Evolutionary conservation across 2,888 invertebrate species (phyloP), one percentile per base, ranked within the genome.

Genomic region (Noctua fimbriata): DNA sequence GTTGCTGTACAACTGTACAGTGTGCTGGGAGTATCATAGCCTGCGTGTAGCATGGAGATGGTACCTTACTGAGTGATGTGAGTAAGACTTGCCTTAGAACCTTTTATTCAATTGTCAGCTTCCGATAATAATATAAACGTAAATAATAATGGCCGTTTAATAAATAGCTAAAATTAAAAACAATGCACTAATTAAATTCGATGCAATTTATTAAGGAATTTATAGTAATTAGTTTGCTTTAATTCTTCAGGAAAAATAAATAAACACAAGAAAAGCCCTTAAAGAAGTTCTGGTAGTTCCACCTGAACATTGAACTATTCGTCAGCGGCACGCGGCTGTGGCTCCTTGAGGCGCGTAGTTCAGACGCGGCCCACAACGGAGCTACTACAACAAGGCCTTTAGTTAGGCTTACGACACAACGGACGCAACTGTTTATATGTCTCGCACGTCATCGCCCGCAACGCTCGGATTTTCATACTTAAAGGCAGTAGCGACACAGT

Each of bases 331-430:
- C 49, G 32, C 18, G 60, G 28, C 28, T 28, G 60, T 18, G 63
- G 52, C 52, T 70, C 36, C 9, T 70, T 5, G 32, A 32, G 49
- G 32, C 24, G 24, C 70, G 32, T 4, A 16, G 14, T 32, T 32
- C 21, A 49, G 49, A 32, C 69, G 58, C 58, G 58, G 24, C 9
- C n/a, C 7, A 24, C 69, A 7, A 32, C 32, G 32, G 49, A 70
- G 32, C 24, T 32, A 14, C 32, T 32, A 14, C 12, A n/a, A 36
- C 24, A 24, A 70, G 16, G 60, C 60, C 72, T 73, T 73, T 65
- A 76, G 70, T 71, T 47, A 65, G 75, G 32, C 18, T 47, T 49
- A 74, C 18, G 32, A 67, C 47, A 49, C 58, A n/a, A 36, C n/a
- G 4, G 55, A 21, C 47, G 66, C 66, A 47, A 71, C 36, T 18